Percentiles rank a stretch among this genome's conserved stretches.
Evolutionary conservation across 2,797 vertebrate species (phyloP).

Genomic region (Syncerus caffer): DNA sequence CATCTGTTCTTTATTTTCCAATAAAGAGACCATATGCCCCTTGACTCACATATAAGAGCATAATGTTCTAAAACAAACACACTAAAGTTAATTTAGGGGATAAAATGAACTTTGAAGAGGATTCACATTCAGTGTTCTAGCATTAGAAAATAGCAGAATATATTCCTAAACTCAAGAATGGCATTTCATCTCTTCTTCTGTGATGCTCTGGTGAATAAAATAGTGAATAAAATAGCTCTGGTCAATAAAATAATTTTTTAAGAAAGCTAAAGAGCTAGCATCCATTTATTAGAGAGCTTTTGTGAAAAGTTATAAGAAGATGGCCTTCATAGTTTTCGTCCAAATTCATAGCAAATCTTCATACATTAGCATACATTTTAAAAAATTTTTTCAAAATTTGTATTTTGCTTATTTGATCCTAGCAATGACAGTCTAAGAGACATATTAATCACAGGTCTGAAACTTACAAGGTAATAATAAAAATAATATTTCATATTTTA

Average conservation of each 20-base stretch:
- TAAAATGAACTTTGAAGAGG: constrained; percentile 77
- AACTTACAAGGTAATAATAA: neutral
- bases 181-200: neutral
- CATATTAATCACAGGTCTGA: neutral
- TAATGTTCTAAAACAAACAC: constrained; percentile 68
- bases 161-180: constrained; percentile 12
- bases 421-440: neutral
- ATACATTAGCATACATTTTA: neutral
- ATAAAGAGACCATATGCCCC: constrained; percentile 63
- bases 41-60: constrained; percentile 67
- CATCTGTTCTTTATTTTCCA: constrained; percentile 71
- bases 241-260: constrained; percentile 10
- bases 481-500: neutral
- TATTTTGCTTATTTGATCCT: neutral
- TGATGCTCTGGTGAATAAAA: constrained; percentile 15
- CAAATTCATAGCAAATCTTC: neutral
- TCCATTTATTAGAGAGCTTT: neutral
- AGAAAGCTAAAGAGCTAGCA: neutral
- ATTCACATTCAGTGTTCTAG: constrained; percentile 59
- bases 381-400: neutral
- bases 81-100: constrained; percentile 76
- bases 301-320: neutral
- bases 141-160: constrained; percentile 41
- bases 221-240: neutral
- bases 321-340: neutral